Conservation (phyloP, 2,797 vertebrate genomes). For the Anguilla marmorata region DNA sequence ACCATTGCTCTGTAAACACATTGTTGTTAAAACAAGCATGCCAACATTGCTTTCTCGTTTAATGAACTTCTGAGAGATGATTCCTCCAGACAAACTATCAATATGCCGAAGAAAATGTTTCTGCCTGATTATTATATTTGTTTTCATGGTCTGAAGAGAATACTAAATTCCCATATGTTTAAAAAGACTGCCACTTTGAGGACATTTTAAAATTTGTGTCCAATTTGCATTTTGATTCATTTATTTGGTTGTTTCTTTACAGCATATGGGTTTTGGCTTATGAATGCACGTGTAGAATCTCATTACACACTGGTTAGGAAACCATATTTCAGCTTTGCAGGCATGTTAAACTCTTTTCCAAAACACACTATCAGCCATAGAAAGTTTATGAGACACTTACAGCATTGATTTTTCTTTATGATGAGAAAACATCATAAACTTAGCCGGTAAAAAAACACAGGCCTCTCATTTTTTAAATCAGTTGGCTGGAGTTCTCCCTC, state of each 20-base stretch:
- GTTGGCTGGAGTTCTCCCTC: neutral
- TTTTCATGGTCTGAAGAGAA: neutral
- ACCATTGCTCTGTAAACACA: slow-evolving; percentile 26
- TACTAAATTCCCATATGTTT: neutral
- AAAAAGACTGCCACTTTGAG: slow-evolving; percentile 10
- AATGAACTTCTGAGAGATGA: slow-evolving; percentile 31
- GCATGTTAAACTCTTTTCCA: neutral
- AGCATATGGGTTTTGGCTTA: slow-evolving; percentile 12
- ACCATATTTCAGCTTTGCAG: neutral
- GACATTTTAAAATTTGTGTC: neutral
- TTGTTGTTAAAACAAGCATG: slow-evolving; percentile 10
- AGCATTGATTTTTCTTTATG: neutral
- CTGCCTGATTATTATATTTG: slow-evolving; percentile 16
- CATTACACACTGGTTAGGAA: neutral
- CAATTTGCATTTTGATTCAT: slow-evolving; percentile 10
- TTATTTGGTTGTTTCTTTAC: neutral
- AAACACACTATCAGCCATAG: neutral
- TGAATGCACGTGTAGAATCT: slow-evolving; percentile 16
- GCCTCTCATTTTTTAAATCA: slow-evolving; percentile 6
- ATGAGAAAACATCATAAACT: slow-evolving; percentile 18
- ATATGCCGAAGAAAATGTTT: slow-evolving; percentile 17
- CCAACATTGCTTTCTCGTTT: slow-evolving; percentile 23
- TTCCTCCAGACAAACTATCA: slow-evolving; percentile 21
- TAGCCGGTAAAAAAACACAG: neutral
- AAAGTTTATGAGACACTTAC: slow-evolving; percentile 10